Evolutionary conservation across 2,113 vertebrate species (phyloP), one percentile per base, ranked within the genome.

Genomic region (Nibea coibor): DNA sequence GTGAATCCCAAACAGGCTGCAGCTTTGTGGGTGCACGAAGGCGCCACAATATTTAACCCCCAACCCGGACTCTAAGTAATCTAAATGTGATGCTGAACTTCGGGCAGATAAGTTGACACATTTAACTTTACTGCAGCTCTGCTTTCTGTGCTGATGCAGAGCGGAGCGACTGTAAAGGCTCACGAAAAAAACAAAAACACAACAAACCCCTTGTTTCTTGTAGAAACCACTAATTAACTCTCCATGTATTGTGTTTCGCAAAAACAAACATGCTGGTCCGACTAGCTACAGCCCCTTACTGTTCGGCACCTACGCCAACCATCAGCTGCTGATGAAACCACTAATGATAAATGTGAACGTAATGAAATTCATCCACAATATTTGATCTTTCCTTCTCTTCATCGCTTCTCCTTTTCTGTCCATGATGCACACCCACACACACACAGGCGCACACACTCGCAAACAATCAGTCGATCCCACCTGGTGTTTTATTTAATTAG

Each of bases 401-500:
- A 11, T 57, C 51, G 20, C 61, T 22, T 68, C 31, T 73, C 20
- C 12, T 53, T 67, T 72, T 66, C 50, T 58, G 12, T 87, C 78
- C 66, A 19, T 4, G 19, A 6, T 31, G 31, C 31, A 35, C 31
- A 35, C 31, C 6, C 6, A 35, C 54, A 50, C 47, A 62, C 61
- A 73, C 43, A 14, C 47, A 47, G n/a, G 20, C 4, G 10, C 19
- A 63, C 45, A 54, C 54, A 17, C 73, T 51, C 71, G 47, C 81
- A 79, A 75, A 87, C 78, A 88, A 80, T 81, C 81, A 89, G 58
- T 68, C 24, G 59, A 73, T 73, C 73, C 81, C 89, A 89, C 88
- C 88, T 88, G 85, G 77, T 84, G 87, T 88, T 91, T 84, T 87
- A 87, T 89, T 89, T 88, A 89, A 91, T 89, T 88, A 90, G 77